Conservation (phyloP, 1,140 invertebrate species). For the Sarcophaga peregrina region DNA sequence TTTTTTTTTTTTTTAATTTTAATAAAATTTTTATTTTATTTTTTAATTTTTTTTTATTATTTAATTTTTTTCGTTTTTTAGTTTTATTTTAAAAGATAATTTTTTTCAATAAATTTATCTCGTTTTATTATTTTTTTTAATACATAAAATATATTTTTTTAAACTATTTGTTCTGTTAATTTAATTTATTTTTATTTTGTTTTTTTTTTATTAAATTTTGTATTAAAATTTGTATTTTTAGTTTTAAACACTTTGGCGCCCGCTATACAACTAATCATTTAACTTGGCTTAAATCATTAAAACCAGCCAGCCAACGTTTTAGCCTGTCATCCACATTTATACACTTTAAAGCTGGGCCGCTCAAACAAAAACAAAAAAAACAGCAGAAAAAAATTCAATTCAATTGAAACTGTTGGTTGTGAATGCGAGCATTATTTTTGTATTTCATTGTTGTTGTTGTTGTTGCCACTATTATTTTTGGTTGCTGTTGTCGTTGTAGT, state of each 20-base stretch:
- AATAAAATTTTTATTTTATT: background rate
- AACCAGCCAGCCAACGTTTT: background rate
- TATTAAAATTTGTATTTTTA: background rate
- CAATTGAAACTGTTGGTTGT: background rate
- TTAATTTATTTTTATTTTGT: background rate
- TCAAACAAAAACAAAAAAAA: background rate
- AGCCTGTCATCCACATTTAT: background rate
- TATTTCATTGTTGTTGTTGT: background rate
- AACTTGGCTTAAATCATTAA: constrained; percentile 33
- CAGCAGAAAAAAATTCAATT: too few species aligned
- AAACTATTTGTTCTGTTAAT: too few species aligned
- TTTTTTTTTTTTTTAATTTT: background rate
- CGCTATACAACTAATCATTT: constrained; percentile 21
- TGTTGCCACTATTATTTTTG: background rate
- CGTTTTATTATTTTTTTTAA: constrained; percentile 15
- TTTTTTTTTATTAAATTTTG: background rate
- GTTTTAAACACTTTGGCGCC: constrained; percentile 23
- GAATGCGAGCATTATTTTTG: constrained; percentile 13
- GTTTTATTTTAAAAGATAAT: background rate
- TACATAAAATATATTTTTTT: background rate
- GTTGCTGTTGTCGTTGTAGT: constrained; percentile 6
- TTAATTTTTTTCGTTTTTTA: background rate
- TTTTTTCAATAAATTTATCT: background rate
- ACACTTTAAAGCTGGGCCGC: constrained; percentile 12
- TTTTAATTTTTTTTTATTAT: background rate